Conservation (phyloP, 2,797 vertebrate species). For the Strix occidentalis region DNA sequence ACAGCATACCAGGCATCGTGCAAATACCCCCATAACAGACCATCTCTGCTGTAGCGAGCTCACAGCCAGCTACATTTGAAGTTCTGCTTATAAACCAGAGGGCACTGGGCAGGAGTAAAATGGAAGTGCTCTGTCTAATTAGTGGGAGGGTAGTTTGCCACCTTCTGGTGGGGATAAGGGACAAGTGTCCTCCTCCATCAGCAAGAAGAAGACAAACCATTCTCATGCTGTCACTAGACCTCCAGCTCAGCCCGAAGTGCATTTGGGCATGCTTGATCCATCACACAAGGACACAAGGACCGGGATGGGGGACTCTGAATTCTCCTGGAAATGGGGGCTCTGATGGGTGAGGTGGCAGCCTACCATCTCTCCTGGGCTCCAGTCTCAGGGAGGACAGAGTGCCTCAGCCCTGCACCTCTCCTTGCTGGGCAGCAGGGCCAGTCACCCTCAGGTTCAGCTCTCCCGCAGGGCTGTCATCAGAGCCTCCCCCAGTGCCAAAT, state of each 20-base stretch:
- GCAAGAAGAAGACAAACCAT: neutral
- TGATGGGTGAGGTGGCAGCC: neutral
- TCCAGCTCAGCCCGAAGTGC: neutral
- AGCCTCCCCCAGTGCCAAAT: neutral
- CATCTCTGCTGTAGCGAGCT: neutral
- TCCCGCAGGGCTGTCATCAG: neutral
- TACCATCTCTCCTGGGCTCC: neutral
- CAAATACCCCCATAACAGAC: neutral
- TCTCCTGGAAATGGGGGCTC: neutral
- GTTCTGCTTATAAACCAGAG: neutral
- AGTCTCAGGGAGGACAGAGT: neutral
- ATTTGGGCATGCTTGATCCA: accelerated
- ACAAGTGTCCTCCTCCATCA: neutral
- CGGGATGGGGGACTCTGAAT: accelerated
- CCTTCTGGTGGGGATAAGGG: neutral
- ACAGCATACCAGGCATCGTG: accelerated
- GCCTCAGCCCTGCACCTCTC: neutral
- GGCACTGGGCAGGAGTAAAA: neutral
- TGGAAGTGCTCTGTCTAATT: neutral
- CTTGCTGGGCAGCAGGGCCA: neutral
- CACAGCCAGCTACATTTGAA: accelerated
- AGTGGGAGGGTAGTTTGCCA: neutral
- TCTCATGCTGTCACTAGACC: neutral
- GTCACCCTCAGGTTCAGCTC: neutral
- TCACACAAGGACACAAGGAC: neutral